Percentiles rank a stretch among this genome's conserved stretches.
Evolutionary conservation across 2,113 vertebrate genomes (phyloP).

Genomic region (Sylvietta virens): DNA sequence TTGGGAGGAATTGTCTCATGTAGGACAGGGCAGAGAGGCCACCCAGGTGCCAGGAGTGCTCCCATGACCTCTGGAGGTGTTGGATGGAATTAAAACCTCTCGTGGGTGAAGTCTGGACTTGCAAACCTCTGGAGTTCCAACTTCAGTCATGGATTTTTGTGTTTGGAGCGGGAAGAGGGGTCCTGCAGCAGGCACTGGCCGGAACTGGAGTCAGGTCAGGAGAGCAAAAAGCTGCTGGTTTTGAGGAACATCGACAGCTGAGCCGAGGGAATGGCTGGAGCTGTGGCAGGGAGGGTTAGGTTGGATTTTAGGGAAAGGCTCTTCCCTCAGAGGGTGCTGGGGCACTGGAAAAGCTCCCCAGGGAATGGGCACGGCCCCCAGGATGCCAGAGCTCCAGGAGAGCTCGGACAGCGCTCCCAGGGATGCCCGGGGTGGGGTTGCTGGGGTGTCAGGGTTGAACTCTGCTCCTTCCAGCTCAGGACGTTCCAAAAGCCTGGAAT

Average conservation of each 20-base stretch:
- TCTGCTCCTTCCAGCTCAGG: not conserved
- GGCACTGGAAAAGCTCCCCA: not conserved
- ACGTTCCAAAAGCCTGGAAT: accelerated
- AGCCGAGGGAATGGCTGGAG: not conserved
- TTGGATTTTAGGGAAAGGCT: not conserved
- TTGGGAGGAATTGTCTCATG: not conserved
- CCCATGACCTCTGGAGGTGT: accelerated
- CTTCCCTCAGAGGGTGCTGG: not conserved
- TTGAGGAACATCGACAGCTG: accelerated
- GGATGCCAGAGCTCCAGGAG: not conserved
- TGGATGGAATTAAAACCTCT: not conserved
- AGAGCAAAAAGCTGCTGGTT: not conserved
- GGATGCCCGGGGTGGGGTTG: not conserved
- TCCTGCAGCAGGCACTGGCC: not conserved
- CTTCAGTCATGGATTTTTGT: accelerated
- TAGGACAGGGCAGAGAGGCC: not conserved
- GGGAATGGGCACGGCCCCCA: accelerated
- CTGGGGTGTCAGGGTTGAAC: not conserved
- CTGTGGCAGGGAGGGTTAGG: not conserved
- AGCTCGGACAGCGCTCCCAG: accelerated
- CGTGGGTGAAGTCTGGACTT: not conserved
- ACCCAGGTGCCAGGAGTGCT: not conserved
- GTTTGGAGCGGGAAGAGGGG: not conserved
- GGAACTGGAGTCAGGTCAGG: not conserved
- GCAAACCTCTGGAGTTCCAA: not conserved